phyloP scores from a whole-genome alignment of 1,140 invertebrate species.

The Hylaeus anthracinus region DNA sequence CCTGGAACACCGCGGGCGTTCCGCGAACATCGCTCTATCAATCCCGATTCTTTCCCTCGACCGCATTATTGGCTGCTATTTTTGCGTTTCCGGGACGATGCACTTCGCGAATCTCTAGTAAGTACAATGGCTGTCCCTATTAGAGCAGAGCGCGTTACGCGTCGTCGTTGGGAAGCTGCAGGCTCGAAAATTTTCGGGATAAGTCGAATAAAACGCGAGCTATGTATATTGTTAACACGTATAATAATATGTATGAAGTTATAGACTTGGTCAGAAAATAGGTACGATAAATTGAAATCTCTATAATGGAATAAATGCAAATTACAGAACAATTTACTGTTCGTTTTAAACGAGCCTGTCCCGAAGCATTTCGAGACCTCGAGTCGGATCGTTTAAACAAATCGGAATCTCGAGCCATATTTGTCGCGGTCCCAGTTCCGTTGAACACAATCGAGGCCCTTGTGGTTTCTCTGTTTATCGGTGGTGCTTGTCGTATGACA shows the following conservation, averaged over 20 bases:
- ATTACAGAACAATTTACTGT: too few relatives aligned
- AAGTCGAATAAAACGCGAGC: too few relatives aligned
- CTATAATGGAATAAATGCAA: too few relatives aligned
- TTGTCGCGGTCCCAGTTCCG: not conserved
- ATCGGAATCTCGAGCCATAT: not conserved
- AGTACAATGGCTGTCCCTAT: conserved; percentile 28
- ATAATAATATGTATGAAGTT: too few relatives aligned
- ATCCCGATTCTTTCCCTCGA: conserved; percentile 20
- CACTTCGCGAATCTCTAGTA: conserved; percentile 1
- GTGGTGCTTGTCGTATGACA: not conserved
- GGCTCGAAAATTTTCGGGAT: too few relatives aligned
- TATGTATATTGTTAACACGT: too few relatives aligned
- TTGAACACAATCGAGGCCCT: conserved; percentile 3
- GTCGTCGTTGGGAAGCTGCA: too few relatives aligned
- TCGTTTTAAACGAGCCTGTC: too few relatives aligned
- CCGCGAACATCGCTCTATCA: conserved; percentile 33
- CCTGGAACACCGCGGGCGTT: conserved; percentile 33
- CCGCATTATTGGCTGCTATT: conserved; percentile 29
- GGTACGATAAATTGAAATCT: too few relatives aligned
- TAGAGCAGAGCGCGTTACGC: not conserved
- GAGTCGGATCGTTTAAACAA: too few relatives aligned
- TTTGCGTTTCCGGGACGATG: conserved; percentile 43
- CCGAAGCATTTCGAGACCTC: too few relatives aligned
- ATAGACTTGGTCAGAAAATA: too few relatives aligned
- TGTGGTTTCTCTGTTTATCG: not conserved